Evolutionary conservation across 2,113 vertebrate species (phyloP).

Genomic region (Alethe diademata): DNA sequence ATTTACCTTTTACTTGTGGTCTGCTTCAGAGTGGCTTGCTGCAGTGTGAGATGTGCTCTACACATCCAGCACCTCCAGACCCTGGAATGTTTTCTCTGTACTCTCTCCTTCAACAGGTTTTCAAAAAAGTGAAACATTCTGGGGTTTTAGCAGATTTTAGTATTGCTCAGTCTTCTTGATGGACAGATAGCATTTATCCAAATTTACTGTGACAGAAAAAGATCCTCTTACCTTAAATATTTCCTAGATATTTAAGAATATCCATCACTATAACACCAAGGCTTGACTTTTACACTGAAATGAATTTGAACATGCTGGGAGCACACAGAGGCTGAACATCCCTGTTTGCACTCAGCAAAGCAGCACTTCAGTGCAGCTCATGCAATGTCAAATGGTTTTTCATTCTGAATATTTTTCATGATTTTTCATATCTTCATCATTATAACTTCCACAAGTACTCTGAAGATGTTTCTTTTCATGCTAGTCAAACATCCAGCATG

Average conservation of each 20-base stretch:
- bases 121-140: not conserved
- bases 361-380: not conserved
- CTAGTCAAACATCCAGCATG: not conserved
- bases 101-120: not conserved
- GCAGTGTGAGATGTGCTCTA: not conserved
- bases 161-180: not conserved
- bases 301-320: not conserved
- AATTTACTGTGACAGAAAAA: not conserved
- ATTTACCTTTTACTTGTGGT: not conserved
- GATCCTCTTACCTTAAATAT: not conserved
- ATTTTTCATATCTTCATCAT: constrained; percentile 11
- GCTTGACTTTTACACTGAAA: not conserved
- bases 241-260: not conserved
- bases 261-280: not conserved
- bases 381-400: not conserved
- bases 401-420: not conserved
- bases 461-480: not conserved
- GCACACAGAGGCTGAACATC: not conserved
- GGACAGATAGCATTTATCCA: not conserved
- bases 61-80: not conserved
- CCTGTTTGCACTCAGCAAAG: not conserved
- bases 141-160: not conserved
- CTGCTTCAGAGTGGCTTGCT: not conserved
- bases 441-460: not conserved
- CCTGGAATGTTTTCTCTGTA: fast-evolving